These are phyloP conservation scores for Oligia strigilis DNA, from an alignment of 2,888 invertebrate genomes.

Conservation along the genomic window DNA sequence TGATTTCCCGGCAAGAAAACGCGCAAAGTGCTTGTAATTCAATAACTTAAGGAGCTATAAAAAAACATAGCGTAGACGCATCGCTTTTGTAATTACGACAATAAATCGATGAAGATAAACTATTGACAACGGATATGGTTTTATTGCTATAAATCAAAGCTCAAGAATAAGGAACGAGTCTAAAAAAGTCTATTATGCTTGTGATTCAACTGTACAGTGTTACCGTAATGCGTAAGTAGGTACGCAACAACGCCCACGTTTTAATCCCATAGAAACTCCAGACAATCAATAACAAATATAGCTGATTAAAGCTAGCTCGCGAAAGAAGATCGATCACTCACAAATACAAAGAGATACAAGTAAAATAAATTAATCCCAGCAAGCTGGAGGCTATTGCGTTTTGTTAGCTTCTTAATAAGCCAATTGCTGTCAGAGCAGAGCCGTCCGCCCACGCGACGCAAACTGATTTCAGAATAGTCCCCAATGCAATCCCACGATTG, in stretches of 20 bases:
- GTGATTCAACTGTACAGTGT: conserved; percentile 8
- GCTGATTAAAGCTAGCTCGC: conserved; percentile 54
- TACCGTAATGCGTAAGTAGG: not conserved
- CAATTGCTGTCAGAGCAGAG: conserved; percentile 82
- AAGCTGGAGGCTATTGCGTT: conserved; percentile 77
- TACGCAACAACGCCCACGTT: conserved; percentile 27
- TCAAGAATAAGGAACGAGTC: not conserved
- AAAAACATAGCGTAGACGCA: conserved; percentile 18
- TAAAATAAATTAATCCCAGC: conserved; percentile 77
- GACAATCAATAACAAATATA: conserved; percentile 59
- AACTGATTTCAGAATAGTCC: conserved; percentile 86
- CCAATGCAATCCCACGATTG: conserved; percentile 87
- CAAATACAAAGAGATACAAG: conserved; percentile 71
- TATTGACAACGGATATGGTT: conserved; percentile 25
- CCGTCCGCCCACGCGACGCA: conserved; percentile 80
- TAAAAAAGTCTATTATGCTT: conserved; percentile 7
- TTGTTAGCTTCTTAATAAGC: conserved; percentile 85
- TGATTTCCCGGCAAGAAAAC: conserved; percentile 43
- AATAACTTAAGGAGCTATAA: conserved; percentile 38
- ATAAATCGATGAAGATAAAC: conserved; percentile 39
- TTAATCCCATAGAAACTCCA: conserved; percentile 35
- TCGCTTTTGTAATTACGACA: conserved; percentile 30
- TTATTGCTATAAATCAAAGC: conserved; percentile 16
- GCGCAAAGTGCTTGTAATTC: conserved; percentile 32
- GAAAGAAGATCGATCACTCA: conserved; percentile 74